Evolutionary conservation across 2,113 vertebrate species (phyloP), one percentile per base, ranked within the genome.

Genomic region (Tragulus kanchil): DNA sequence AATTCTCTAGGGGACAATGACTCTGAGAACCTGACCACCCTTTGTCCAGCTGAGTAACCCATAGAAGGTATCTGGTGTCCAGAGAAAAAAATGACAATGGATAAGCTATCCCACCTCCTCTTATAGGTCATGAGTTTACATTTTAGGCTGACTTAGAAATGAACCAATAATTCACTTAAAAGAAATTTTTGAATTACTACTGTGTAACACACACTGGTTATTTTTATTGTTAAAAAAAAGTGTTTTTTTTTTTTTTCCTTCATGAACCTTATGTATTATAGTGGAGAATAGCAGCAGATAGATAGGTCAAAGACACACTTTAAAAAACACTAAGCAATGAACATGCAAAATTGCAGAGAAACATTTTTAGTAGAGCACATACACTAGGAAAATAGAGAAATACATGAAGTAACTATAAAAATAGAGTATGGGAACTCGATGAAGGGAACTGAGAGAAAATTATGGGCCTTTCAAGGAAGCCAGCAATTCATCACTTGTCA

Each of bases 361-460:
- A 58, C 14, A 82, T 85, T 92, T n/a, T 45, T 54, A 75, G 56
- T 59, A 23, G 31, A 45, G 17, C 52, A 69, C 31, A 77, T 85
- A 95, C 48, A 16, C 56, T 75, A 85, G 89, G n/a, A 83, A 86
- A 92, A 92, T 64, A 61, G 65, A 75, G 54, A 89, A 83, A 85
- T 67, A 48, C 54, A 83, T 78, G 79, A 42, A 89, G 8, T 67
- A 36, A 77, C 31, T 69, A 4, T 50, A 89, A 94, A 81, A 81
- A 65, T 36, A 77, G 78, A 96, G 62, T 31, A 59, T 26, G 6
- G 9, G 31, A 93, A 94, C 8, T 65, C 71, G 16, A 42, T 85
- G 19, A 85, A 93, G 50, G 15, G 15, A 31, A 58, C 48, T 81
- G 69, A 88, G 12, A 83, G 19, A 97, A 81, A 90, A 89, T 94